A percentile compares a stretch with the other conserved stretches of the same genome.
phyloP scores from a whole-genome alignment of 2,797 vertebrate genomes.

The Crotalus adamanteus region DNA sequence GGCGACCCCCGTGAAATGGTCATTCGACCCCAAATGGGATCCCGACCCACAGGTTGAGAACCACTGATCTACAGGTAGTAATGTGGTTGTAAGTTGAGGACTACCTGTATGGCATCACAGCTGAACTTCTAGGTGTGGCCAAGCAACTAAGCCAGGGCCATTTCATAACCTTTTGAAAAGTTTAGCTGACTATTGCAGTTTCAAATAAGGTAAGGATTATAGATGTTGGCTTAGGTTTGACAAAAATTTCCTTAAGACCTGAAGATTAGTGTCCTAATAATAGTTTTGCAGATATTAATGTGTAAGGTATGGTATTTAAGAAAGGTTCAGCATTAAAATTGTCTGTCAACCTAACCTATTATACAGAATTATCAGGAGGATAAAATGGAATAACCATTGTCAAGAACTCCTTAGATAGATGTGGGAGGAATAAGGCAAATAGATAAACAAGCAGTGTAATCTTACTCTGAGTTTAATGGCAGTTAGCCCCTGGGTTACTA shows the following conservation, averaged over 20 bases:
- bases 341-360: background rate
- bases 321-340: background rate
- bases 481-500: background rate
- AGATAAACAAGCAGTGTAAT: background rate
- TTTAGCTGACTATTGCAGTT: conserved; percentile 38
- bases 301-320: background rate
- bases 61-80: background rate
- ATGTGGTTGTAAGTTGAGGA: background rate
- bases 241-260: conserved; percentile 39
- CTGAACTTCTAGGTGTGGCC: conserved; percentile 41
- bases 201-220: conserved; percentile 37
- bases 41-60: too few relatives aligned
- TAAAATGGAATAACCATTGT: background rate
- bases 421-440: background rate
- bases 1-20: too few relatives aligned
- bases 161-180: conserved; percentile 45
- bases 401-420: background rate
- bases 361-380: background rate
- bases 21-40: too few relatives aligned
- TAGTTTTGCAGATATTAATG: background rate
- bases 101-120: conserved; percentile 46
- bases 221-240: conserved; percentile 44
- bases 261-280: conserved; percentile 7
- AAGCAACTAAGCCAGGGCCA: conserved; percentile 36
- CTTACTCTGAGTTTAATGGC: background rate